Conservation (phyloP, 2,113 vertebrate species). For the Nothocercus julius region DNA sequence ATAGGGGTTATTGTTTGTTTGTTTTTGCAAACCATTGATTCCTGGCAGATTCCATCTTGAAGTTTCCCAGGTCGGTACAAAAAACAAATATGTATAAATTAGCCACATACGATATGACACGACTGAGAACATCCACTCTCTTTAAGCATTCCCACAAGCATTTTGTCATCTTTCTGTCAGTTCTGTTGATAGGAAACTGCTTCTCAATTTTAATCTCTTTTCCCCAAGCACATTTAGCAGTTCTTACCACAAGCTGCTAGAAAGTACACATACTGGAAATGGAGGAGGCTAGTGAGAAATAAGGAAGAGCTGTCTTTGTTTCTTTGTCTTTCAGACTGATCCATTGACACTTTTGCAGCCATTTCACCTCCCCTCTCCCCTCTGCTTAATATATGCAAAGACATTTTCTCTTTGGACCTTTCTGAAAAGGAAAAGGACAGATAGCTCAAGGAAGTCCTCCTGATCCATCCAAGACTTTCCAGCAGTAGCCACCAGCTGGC, state of each 20-base stretch:
- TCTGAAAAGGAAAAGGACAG: background rate
- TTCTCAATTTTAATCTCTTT: slow-evolving; percentile 50
- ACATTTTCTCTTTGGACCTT: background rate
- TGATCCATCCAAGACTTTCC: background rate
- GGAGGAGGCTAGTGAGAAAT: background rate
- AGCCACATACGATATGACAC: background rate
- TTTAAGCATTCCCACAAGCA: slow-evolving; percentile 41
- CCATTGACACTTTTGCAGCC: background rate
- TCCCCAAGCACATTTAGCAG: slow-evolving; percentile 19
- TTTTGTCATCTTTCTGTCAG: slow-evolving; percentile 58
- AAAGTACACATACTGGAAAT: background rate
- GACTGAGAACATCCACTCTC: slow-evolving; percentile 41
- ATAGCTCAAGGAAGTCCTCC: background rate
- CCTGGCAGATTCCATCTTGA: slow-evolving; percentile 24
- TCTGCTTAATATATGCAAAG: slow-evolving; percentile 18
- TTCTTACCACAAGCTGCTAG: background rate
- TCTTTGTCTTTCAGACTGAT: background rate
- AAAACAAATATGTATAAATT: slow-evolving; percentile 57
- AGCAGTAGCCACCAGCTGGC: background rate
- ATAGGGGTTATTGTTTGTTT: background rate
- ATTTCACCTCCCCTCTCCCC: background rate
- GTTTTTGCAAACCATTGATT: background rate
- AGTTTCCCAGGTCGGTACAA: slow-evolving; percentile 4
- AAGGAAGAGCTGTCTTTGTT: background rate
- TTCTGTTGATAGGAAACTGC: slow-evolving; percentile 17